A percentile compares a stretch with the other conserved stretches of the same genome.
Conservation (phyloP, 1,140 invertebrate species). For the Bombus cullumanus region DNA sequence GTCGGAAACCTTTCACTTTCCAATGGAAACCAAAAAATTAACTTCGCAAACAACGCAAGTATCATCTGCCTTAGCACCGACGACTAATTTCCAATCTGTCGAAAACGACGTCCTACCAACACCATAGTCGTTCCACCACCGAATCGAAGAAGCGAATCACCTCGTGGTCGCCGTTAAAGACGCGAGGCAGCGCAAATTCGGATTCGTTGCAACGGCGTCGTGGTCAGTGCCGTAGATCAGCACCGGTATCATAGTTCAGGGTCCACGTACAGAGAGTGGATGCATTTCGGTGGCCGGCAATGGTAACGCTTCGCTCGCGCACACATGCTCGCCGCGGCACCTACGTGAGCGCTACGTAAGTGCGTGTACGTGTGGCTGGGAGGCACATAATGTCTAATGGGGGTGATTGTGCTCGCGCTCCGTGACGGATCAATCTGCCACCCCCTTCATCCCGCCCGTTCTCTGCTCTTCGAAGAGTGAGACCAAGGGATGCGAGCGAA, state of each 20-base stretch:
- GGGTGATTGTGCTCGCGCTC: constrained; percentile 81
- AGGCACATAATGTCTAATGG: constrained; percentile 82
- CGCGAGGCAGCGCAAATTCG: constrained; percentile 58
- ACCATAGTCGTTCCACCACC: too few species aligned
- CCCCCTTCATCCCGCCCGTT: constrained; percentile 71
- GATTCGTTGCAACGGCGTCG: constrained; percentile 65
- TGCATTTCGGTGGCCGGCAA: constrained; percentile 75
- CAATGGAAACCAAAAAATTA: too few species aligned
- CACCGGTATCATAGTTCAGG: constrained; percentile 76
- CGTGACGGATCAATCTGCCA: constrained; percentile 83
- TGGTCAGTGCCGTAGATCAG: constrained; percentile 73
- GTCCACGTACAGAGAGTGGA: constrained; percentile 55
- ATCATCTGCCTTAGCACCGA: background rate
- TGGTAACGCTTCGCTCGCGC: constrained; percentile 49
- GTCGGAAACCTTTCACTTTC: too few species aligned
- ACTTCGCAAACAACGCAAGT: too few species aligned
- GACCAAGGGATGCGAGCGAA: constrained; percentile 17
- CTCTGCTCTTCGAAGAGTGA: constrained; percentile 53
- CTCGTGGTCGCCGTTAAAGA: constrained; percentile 14
- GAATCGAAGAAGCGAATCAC: background rate
- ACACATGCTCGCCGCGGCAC: constrained; percentile 24
- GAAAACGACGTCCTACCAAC: too few species aligned
- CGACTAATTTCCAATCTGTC: too few species aligned
- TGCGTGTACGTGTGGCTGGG: constrained; percentile 59
- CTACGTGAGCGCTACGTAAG: constrained; percentile 43